Evolutionary conservation across 2,888 invertebrate species (phyloP).

Genomic region (Chesias legatella): DNA sequence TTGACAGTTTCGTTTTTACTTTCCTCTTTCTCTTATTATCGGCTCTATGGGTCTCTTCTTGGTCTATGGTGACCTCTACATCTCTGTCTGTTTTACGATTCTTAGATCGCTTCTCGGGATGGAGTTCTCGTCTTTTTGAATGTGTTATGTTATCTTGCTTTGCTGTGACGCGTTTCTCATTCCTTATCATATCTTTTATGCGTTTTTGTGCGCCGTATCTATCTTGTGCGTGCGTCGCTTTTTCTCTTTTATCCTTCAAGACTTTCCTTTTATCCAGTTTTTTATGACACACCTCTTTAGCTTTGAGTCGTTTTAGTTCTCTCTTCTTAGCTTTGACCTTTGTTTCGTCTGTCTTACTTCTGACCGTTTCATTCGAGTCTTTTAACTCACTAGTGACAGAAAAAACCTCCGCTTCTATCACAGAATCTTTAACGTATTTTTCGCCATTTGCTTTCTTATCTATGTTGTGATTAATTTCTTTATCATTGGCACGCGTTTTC

Average conservation of each 20-base stretch:
- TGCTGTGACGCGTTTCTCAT: background rate
- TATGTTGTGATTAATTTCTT: too few species aligned
- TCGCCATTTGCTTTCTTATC: too few species aligned
- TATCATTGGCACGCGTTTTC: too few species aligned
- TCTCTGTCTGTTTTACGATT: constrained; percentile 13
- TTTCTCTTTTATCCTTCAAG: too few species aligned
- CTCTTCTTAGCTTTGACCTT: too few species aligned
- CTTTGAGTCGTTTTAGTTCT: too few species aligned
- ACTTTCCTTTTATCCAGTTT: too few species aligned
- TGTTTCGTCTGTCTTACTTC: background rate
- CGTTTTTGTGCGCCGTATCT: background rate
- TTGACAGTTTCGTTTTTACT: constrained; percentile 32
- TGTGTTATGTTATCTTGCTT: background rate
- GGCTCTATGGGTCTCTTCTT: constrained; percentile 8
- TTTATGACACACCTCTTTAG: too few species aligned
- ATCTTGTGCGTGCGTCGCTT: too few species aligned
- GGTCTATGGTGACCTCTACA: constrained; percentile 23
- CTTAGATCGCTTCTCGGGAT: constrained; percentile 3
- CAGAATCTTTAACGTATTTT: too few species aligned
- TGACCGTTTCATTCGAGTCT: background rate
- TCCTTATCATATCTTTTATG: background rate
- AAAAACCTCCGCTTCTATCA: too few species aligned
- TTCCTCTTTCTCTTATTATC: constrained; percentile 22
- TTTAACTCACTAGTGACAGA: too few species aligned
- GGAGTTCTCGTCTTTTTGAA: constrained; percentile 1